phyloP scores from a whole-genome alignment of 2,113 vertebrate species.

The Plecturocebus donacophilus region DNA sequence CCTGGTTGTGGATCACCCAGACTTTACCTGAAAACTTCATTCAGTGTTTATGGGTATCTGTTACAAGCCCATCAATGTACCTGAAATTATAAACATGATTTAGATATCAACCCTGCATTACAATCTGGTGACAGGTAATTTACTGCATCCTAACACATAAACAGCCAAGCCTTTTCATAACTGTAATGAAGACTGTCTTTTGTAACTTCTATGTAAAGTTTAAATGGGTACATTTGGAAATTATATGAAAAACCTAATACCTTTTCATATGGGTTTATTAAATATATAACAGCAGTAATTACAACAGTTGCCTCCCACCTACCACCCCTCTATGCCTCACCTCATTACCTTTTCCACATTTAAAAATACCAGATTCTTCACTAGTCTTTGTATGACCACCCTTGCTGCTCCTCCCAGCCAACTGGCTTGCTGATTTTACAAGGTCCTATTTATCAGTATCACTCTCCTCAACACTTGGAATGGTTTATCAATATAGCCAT shows the following conservation, averaged over 20 bases:
- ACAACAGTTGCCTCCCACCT: background rate
- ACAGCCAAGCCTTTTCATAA: background rate
- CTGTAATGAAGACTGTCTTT: background rate
- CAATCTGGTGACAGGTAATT: background rate
- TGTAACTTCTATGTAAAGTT: background rate
- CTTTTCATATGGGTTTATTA: background rate
- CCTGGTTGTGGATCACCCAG: background rate
- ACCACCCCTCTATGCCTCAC: background rate
- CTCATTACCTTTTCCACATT: background rate
- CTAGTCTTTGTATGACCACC: background rate
- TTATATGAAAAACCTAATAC: background rate
- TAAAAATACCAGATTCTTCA: background rate
- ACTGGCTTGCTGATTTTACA: background rate
- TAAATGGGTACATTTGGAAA: background rate
- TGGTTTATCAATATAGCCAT: background rate
- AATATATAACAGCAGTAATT: background rate
- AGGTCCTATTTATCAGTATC: background rate
- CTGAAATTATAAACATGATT: background rate
- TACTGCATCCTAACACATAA: background rate
- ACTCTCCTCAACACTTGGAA: background rate
- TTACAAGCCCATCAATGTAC: background rate
- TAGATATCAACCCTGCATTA: background rate
- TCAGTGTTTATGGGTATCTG: background rate
- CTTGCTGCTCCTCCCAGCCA: background rate
- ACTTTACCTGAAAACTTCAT: background rate